phyloP scores from a whole-genome alignment of 2,888 invertebrate genomes.

The Heliconius ethilla region DNA sequence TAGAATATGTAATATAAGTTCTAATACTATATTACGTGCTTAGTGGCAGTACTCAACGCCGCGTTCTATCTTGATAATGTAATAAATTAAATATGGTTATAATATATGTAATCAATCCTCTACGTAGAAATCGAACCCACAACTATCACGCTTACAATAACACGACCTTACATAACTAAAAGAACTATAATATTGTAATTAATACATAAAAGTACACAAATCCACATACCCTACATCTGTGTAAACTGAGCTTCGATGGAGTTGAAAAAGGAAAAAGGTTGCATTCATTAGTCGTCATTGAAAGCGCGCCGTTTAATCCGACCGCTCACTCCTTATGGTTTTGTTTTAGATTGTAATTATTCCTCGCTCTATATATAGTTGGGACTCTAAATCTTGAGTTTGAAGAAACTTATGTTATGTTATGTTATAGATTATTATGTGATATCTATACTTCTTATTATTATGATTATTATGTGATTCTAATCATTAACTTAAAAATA shows the following conservation, averaged over 20 bases:
- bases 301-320: slow-evolving; percentile 67
- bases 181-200: background rate
- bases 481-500: too few relatives aligned
- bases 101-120: too few relatives aligned
- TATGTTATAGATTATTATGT: too few relatives aligned
- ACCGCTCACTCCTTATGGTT: slow-evolving; percentile 49
- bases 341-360: slow-evolving; percentile 64
- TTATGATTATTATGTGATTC: too few relatives aligned
- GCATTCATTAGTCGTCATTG: slow-evolving; percentile 77
- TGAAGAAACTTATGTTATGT: background rate
- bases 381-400: background rate
- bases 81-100: too few relatives aligned
- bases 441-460: too few relatives aligned
- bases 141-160: background rate
- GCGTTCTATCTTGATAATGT: too few relatives aligned
- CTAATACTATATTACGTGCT: too few relatives aligned
- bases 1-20: too few relatives aligned
- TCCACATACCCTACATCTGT: slow-evolving; percentile 1
- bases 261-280: slow-evolving; percentile 56
- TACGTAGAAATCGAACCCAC: too few relatives aligned
- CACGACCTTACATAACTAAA: too few relatives aligned
- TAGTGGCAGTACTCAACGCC: too few relatives aligned
- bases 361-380: slow-evolving; percentile 37
- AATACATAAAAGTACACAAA: background rate
- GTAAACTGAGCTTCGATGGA: background rate